These are phyloP conservation scores for Macrotrachela quadricornifera DNA, from an alignment of 1,140 invertebrate genomes.

Conservation along the genomic window DNA sequence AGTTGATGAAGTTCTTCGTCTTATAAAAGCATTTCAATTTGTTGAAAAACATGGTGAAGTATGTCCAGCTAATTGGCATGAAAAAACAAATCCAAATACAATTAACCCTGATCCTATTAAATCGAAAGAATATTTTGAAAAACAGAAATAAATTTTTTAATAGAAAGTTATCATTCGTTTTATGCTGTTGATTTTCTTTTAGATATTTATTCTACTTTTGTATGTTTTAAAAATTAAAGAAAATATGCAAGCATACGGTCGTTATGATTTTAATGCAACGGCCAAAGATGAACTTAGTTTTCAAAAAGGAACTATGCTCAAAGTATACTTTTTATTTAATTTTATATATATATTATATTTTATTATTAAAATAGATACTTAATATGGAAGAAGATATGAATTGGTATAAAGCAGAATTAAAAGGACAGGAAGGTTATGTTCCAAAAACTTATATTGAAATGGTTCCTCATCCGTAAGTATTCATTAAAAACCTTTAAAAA, in stretches of 20 bases:
- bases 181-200: no score
- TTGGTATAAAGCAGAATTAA: conserved; percentile 94
- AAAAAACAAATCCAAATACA: conserved; percentile 43
- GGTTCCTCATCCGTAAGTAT: conserved; percentile 40
- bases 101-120: conserved; percentile 58
- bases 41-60: conserved; percentile 30
- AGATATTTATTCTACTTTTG: no score
- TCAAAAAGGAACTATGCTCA: no score
- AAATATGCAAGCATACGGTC: no score
- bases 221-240: no score
- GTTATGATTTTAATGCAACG: no score
- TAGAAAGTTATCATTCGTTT: no score
- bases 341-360: no score
- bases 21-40: conserved; percentile 9
- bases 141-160: background rate
- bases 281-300: no score
- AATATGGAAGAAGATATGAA: conserved; percentile 51
- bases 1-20: conserved; percentile 7
- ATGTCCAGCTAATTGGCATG: conserved; percentile 61
- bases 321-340: no score
- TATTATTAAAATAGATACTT: no score
- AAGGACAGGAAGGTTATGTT: conserved; percentile 90
- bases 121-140: conserved; percentile 50
- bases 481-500: no score
- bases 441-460: conserved; percentile 99